A percentile compares a stretch with the other conserved stretches of the same genome.
Conservation (phyloP, 2,888 invertebrate genomes). For the Dryobota labecula region DNA sequence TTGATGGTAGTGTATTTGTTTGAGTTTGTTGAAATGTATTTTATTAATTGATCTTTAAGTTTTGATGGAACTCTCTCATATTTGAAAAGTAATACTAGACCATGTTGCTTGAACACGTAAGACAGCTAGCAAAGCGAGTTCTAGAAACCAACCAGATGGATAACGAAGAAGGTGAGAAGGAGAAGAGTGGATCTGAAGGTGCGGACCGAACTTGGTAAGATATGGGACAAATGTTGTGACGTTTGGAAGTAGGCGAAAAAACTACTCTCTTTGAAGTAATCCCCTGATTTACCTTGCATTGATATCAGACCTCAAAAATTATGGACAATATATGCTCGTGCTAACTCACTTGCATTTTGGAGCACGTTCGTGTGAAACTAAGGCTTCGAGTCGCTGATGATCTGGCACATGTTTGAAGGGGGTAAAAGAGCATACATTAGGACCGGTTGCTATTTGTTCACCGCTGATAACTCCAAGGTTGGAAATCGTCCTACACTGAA, state of each 20-base stretch:
- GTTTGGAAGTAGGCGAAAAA: not conserved
- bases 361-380: not conserved
- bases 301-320: too few relatives aligned
- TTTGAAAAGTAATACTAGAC: not conserved
- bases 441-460: slow-evolving; percentile 30
- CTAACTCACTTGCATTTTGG: not conserved
- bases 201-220: not conserved
- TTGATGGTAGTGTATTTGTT: slow-evolving; percentile 32
- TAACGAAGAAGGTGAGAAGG: not conserved
- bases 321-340: too few relatives aligned
- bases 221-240: not conserved
- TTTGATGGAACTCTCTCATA: not conserved
- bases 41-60: slow-evolving; percentile 7
- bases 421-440: not conserved
- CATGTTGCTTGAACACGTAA: too few relatives aligned
- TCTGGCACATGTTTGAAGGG: not conserved
- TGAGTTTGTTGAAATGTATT: slow-evolving; percentile 13
- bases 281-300: not conserved
- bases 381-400: not conserved
- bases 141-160: not conserved
- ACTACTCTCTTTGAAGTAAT: not conserved
- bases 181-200: not conserved
- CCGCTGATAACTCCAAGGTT: slow-evolving; percentile 31
- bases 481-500: slow-evolving; percentile 14
- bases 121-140: not conserved